phyloP scores from a whole-genome alignment of 2,113 vertebrate species.

The Amphilophus citrinellus region DNA sequence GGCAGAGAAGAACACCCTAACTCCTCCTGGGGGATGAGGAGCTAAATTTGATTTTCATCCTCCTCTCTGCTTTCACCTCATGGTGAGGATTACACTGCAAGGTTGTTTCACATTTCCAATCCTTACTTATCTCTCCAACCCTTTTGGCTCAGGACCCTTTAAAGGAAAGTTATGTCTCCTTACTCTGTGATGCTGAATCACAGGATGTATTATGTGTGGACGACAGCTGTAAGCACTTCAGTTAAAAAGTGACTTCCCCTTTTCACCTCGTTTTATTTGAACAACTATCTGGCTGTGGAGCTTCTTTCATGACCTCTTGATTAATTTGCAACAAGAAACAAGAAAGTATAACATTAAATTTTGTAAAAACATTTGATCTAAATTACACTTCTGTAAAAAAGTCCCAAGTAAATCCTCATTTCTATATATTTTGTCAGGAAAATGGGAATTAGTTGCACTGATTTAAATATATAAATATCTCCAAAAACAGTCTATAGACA shows the following conservation, averaged over 20 bases:
- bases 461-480: not conserved
- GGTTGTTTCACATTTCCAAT: slow-evolving; percentile 18
- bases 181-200: slow-evolving; percentile 11
- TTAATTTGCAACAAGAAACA: not conserved
- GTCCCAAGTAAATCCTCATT: not conserved
- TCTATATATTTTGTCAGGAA: not conserved
- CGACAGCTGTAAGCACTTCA: not conserved
- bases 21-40: not conserved
- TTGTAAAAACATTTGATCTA: not conserved
- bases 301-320: not conserved
- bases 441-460: not conserved
- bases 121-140: slow-evolving; percentile 3
- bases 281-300: not conserved
- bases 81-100: slow-evolving; percentile 25
- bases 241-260: not conserved
- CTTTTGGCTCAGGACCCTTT: slow-evolving; percentile 17
- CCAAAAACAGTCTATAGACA: too few relatives aligned
- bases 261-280: not conserved
- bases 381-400: not conserved
- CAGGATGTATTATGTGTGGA: not conserved
- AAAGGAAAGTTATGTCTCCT: slow-evolving; percentile 3
- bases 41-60: slow-evolving; percentile 30
- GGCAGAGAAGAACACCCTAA: slow-evolving; percentile 7
- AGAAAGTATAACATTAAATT: not conserved
- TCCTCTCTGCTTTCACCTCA: slow-evolving; percentile 11